Conservation (phyloP, 2,888 invertebrate genomes). For the Caenorhabditis afra region DNA sequence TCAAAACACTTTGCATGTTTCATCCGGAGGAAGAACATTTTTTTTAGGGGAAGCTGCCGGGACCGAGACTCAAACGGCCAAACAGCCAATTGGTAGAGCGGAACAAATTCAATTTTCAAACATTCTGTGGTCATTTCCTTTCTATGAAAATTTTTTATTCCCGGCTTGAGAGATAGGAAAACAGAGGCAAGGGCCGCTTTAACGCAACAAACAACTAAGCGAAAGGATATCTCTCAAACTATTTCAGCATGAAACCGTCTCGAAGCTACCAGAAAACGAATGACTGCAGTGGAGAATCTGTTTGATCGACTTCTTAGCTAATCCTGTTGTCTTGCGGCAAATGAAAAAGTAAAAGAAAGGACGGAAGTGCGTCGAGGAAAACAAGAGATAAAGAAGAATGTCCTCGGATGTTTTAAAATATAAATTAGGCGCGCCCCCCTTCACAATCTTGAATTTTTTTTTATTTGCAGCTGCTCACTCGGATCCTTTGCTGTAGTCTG, state of each 20-base stretch:
- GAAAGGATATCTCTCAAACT: too few species aligned
- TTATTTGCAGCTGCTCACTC: slow-evolving; percentile 45
- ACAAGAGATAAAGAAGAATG: slow-evolving; percentile 30
- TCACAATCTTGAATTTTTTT: neutral
- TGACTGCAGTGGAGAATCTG: too few species aligned
- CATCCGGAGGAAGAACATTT: slow-evolving; percentile 48
- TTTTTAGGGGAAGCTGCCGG: slow-evolving; percentile 18
- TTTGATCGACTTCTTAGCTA: neutral
- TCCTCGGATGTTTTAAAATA: slow-evolving; percentile 39
- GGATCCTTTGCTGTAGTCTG: neutral
- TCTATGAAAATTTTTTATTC: slow-evolving; percentile 58
- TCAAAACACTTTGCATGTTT: slow-evolving; percentile 58
- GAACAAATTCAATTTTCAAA: slow-evolving; percentile 59
- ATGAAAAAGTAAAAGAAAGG: slow-evolving; percentile 14
- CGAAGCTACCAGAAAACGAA: too few species aligned
- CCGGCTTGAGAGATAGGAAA: slow-evolving; percentile 36
- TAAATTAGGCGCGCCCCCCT: slow-evolving; percentile 34
- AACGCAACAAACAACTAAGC: neutral
- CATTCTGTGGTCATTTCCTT: slow-evolving; percentile 58
- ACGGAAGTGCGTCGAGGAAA: slow-evolving; percentile 9
- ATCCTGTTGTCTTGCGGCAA: slow-evolving; percentile 12
- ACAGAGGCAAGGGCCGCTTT: neutral
- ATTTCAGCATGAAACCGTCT: too few species aligned
- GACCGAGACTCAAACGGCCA: slow-evolving; percentile 52
- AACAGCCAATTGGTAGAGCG: slow-evolving; percentile 57